A percentile compares a stretch with the other conserved stretches of the same genome.
Evolutionary conservation across 2,113 vertebrate genomes (phyloP).

Genomic region (Campylomormyrus numenius): DNA sequence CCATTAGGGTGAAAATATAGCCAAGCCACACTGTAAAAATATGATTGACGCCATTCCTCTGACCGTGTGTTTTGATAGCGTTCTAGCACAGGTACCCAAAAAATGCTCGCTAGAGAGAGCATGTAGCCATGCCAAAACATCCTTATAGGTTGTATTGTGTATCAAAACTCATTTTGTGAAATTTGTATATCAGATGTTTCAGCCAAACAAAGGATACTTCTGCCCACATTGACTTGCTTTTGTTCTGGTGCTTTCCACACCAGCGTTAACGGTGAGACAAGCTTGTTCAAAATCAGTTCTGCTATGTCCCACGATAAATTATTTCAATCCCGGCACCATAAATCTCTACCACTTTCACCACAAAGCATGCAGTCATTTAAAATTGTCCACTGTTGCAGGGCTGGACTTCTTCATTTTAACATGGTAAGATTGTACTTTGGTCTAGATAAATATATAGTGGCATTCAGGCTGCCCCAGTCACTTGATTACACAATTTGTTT

Average conservation of each 20-base stretch:
- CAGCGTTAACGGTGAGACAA: not conserved
- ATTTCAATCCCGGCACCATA: not conserved
- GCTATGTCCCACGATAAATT: slow-evolving; percentile 8
- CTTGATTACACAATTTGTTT: slow-evolving; percentile 9
- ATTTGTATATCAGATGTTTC: not conserved
- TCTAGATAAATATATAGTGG: not conserved
- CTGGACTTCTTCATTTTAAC: not conserved
- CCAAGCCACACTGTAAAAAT: too few relatives aligned
- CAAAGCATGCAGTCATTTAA: not conserved
- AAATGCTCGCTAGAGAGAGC: not conserved
- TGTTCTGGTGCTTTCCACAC: not conserved
- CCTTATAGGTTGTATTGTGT: not conserved
- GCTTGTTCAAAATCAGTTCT: slow-evolving; percentile 6
- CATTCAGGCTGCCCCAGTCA: not conserved
- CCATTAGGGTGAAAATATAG: not conserved
- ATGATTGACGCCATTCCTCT: not conserved
- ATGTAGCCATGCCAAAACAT: not conserved
- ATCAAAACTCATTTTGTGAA: not conserved
- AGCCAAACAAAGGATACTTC: not conserved
- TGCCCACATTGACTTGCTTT: not conserved
- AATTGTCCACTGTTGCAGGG: slow-evolving; percentile 1
- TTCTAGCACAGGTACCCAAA: not conserved
- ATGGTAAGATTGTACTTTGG: slow-evolving; percentile 1
- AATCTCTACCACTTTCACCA: slow-evolving; percentile 8
- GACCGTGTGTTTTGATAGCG: not conserved